Conservation (phyloP, 64 coral and sea anemone species). For the Montipora efflorescens region DNA sequence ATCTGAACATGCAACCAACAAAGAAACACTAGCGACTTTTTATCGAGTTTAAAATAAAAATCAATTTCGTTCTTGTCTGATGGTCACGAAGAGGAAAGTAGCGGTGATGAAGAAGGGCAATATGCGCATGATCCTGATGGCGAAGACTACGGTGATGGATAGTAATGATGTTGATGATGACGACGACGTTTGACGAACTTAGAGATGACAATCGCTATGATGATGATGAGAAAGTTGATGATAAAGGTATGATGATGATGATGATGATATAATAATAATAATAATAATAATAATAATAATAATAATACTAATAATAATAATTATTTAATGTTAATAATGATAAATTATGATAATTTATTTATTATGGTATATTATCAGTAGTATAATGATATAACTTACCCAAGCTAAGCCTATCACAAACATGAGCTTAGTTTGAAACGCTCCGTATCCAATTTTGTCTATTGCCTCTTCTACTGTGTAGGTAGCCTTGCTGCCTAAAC, state of each 20-base stretch:
- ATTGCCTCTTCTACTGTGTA: slow-evolving; percentile 95
- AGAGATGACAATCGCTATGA: neutral
- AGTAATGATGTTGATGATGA: neutral
- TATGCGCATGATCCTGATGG: neutral
- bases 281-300: neutral
- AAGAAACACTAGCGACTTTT: too few species aligned
- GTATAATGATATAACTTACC: slow-evolving; percentile 4
- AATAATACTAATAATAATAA: too few species aligned
- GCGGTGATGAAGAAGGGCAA: neutral
- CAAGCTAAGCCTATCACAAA: slow-evolving; percentile 92
- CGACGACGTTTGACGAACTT: neutral
- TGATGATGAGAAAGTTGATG: neutral
- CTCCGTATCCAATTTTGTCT: slow-evolving; percentile 88
- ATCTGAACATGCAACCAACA: slow-evolving; percentile 44
- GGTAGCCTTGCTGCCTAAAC: slow-evolving; percentile 25
- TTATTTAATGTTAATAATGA: too few species aligned
- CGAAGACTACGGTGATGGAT: neutral
- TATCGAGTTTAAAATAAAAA: too few species aligned
- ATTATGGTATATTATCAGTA: too few species aligned
- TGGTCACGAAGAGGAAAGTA: neutral
- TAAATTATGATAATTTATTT: too few species aligned
- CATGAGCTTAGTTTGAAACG: slow-evolving; percentile 87
- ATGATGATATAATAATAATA: too few species aligned
- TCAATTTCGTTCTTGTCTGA: neutral
- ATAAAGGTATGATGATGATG: too few species aligned